phyloP scores from a whole-genome alignment of 2,888 invertebrate species.

The Papilio demoleus region DNA sequence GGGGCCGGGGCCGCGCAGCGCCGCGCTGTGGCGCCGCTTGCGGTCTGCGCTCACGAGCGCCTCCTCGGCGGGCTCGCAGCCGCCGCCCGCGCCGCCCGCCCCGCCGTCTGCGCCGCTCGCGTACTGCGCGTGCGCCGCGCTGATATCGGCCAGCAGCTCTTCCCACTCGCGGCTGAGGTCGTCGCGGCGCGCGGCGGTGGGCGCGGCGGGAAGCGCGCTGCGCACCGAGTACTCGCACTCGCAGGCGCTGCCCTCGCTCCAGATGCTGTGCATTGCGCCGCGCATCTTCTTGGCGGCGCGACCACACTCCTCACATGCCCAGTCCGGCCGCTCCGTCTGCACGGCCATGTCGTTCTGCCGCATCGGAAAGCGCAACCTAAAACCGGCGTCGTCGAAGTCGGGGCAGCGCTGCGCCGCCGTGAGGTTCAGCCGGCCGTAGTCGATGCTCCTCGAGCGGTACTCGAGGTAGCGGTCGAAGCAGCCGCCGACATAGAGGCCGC shows the following conservation, averaged over 20 bases:
- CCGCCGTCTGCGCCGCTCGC: slow-evolving; percentile 66
- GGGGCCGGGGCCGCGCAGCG: slow-evolving; percentile 61
- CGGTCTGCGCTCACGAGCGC: slow-evolving; percentile 69
- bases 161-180: slow-evolving; percentile 85
- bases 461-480: slow-evolving; percentile 80
- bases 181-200: slow-evolving; percentile 59
- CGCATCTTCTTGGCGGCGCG: slow-evolving; percentile 74
- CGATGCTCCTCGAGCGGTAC: slow-evolving; percentile 74
- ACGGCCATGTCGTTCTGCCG: slow-evolving; percentile 64
- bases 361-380: slow-evolving; percentile 87
- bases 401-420: slow-evolving; percentile 69
- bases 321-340: slow-evolving; percentile 63
- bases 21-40: slow-evolving; percentile 83
- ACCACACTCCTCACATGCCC: slow-evolving; percentile 70
- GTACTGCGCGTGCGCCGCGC: slow-evolving; percentile 81
- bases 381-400: slow-evolving; percentile 69
- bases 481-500: slow-evolving; percentile 83
- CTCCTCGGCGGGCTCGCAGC: slow-evolving; percentile 55
- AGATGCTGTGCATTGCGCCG: slow-evolving; percentile 57
- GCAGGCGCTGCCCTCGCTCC: slow-evolving; percentile 61
- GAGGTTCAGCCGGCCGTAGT: slow-evolving; percentile 69
- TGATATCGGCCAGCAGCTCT: slow-evolving; percentile 84
- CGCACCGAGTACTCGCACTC: slow-evolving; percentile 68
- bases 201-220: slow-evolving; percentile 42
- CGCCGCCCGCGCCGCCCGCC: slow-evolving; percentile 71